Base-by-base conservation (phyloP, 64 coral and sea anemone genomes). In the Catalaphyllia jardinei region DNA sequence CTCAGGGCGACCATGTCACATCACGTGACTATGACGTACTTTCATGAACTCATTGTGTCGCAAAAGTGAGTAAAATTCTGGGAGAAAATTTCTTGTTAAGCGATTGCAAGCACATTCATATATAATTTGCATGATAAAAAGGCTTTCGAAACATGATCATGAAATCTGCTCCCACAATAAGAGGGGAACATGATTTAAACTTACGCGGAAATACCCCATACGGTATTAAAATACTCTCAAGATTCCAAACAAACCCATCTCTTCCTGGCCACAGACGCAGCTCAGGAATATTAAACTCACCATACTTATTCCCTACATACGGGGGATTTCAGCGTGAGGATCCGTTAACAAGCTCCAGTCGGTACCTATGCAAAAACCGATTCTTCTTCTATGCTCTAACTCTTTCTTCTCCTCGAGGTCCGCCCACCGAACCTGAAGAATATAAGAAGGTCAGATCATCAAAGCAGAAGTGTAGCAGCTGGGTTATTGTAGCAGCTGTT, bases 351-450 rank as follows among this genome's bases (percentile, higher is more conserved):
- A 75, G 75, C 97, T 99, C 97, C 97, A 99, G 74, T 99, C 97
- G 71, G 97, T 99, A 62, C 97, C 97, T 77, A 99, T 99, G 88
- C 97, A 99, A 87, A 99, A 99, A 29, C 97, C 97, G 57, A 99
- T 99, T 91, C 91, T 95, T 55, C 97, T 88, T 90, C 97, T 86
- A 63, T 99, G 97, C 38, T 99, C 97, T 35, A 99, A 75, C 59
- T 95, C 63, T 75, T 99, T 99, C 46, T 92, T 89, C 54, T 99
- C 97, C 29, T 99, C 97, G 20, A 95, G 67, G 77, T 99, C 97
- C 65, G 97, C 97, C 97, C 97, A 99, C 52, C 97, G 97, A 59
- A 99, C 97, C 97, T 99, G 71, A 27, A 39, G 22, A 29, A 93
- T 16, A 87, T 14, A 46, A 76, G 8, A 87, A 76, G 1, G 22